Conservation (phyloP, 2,113 vertebrate genomes). For the Grammatotria lemairii region DNA sequence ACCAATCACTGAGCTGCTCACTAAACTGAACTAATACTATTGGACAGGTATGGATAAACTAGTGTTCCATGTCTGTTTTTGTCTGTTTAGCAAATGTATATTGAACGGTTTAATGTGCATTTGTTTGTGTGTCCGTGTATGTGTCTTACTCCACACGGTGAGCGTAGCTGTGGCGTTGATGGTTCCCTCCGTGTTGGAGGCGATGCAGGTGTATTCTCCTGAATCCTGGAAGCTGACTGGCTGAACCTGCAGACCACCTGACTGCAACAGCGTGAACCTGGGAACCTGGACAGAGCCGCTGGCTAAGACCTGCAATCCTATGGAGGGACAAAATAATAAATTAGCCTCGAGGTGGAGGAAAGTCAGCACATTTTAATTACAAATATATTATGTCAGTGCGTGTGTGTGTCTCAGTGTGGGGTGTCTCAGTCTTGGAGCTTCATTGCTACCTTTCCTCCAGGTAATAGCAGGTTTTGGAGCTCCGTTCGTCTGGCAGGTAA, state of each 20-base stretch:
- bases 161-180: constrained; percentile 77
- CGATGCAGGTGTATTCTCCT: constrained; percentile 84
- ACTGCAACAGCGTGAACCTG: constrained; percentile 83
- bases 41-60: constrained; percentile 23
- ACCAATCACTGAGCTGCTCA: constrained; percentile 12
- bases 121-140: not conserved
- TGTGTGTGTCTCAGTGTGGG: not conserved
- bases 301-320: constrained; percentile 81
- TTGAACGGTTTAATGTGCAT: constrained; percentile 10
- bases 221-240: constrained; percentile 82
- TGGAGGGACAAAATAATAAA: not conserved
- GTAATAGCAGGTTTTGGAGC: constrained; percentile 86
- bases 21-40: constrained; percentile 1
- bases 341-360: not conserved
- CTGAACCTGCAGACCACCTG: constrained; percentile 82
- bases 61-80: constrained; percentile 24
- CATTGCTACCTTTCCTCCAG: constrained; percentile 84
- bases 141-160: constrained; percentile 86
- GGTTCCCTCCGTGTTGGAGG: constrained; percentile 76
- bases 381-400: not conserved
- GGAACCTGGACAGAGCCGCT: constrained; percentile 85
- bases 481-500: constrained; percentile 84
- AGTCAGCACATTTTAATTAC: not conserved
- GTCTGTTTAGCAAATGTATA: constrained; percentile 18
- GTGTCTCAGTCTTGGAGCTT: not conserved